These are phyloP conservation scores for Drosophila lacicola DNA, from an alignment of 2,888 invertebrate species.

Conservation along the genomic window DNA sequence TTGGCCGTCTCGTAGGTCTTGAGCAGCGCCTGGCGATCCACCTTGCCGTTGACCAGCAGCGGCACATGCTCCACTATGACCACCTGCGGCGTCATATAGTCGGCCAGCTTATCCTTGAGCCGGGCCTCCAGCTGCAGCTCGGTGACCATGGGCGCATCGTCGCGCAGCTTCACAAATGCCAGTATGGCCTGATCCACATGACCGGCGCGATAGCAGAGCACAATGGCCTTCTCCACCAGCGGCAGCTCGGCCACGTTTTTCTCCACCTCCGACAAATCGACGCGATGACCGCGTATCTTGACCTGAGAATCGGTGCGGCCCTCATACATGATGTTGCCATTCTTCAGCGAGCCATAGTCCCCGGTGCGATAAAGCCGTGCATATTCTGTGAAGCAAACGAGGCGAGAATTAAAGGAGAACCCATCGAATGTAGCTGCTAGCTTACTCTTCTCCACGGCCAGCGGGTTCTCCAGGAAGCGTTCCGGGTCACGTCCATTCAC, in stretches of 20 bases:
- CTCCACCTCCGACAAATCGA: slow-evolving; percentile 94
- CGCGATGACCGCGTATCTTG: slow-evolving; percentile 94
- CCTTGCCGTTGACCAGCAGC: slow-evolving; percentile 93
- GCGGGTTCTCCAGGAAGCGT: slow-evolving; percentile 91
- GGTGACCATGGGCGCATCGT: slow-evolving; percentile 84
- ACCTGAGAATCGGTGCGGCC: slow-evolving; percentile 94
- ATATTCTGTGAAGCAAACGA: slow-evolving; percentile 86
- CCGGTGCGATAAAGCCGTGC: slow-evolving; percentile 93
- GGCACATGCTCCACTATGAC: slow-evolving; percentile 91
- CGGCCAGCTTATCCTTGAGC: slow-evolving; percentile 88
- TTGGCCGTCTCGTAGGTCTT: slow-evolving; percentile 91
- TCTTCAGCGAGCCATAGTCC: slow-evolving; percentile 90
- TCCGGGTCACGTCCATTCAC: slow-evolving; percentile 91
- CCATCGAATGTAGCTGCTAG: neutral
- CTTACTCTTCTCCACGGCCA: slow-evolving; percentile 88
- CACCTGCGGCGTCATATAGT: slow-evolving; percentile 93
- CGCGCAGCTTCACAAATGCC: slow-evolving; percentile 88
- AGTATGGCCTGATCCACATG: slow-evolving; percentile 90
- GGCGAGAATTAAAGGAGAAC: neutral
- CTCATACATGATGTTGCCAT: slow-evolving; percentile 90
- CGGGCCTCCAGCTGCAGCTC: slow-evolving; percentile 88
- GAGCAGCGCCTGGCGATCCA: slow-evolving; percentile 91
- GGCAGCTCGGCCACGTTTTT: slow-evolving; percentile 88
- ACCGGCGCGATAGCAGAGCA: slow-evolving; percentile 92
- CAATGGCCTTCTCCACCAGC: slow-evolving; percentile 91